Percentiles rank a stretch among this genome's conserved stretches.
phyloP scores from a whole-genome alignment of 2,797 vertebrate species.

The Dermochelys coriacea region DNA sequence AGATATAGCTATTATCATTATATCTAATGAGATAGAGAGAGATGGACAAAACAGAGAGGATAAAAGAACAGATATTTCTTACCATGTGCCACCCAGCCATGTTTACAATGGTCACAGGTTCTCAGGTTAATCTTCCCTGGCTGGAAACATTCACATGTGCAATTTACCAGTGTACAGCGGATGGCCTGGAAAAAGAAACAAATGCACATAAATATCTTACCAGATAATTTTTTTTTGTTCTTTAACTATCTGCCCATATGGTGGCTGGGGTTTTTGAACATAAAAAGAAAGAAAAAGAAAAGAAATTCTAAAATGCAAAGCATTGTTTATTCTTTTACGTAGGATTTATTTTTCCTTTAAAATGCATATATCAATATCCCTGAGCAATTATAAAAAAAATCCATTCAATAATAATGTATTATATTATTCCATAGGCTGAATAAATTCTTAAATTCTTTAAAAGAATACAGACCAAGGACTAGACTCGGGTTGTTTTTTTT shows the following conservation, averaged over 20 bases:
- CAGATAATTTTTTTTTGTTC: not conserved
- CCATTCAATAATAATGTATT: not conserved
- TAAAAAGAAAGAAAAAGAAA: not conserved
- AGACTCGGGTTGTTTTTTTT: constrained; percentile 4
- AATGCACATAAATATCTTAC: constrained; percentile 42
- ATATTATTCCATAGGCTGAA: not conserved
- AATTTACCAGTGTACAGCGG: constrained; percentile 99
- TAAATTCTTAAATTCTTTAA: not conserved
- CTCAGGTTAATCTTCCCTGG: constrained; percentile 99
- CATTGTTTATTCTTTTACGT: not conserved
- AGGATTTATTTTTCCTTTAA: constrained; percentile 21
- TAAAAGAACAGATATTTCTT: constrained; percentile 73
- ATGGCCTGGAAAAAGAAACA: constrained; percentile 88
- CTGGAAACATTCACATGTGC: constrained; percentile 99
- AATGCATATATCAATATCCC: not conserved
- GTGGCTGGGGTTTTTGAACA: not conserved
- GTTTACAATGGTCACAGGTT: constrained; percentile 99
- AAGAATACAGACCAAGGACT: not conserved
- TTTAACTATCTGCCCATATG: not conserved
- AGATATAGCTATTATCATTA: not conserved
- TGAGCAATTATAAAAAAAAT: not conserved
- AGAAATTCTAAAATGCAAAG: not conserved
- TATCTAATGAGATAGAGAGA: not conserved
- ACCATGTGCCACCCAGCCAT: constrained; percentile 99
- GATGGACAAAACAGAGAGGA: not conserved